These are phyloP conservation scores for Parnassius orleans DNA, from an alignment of 2,888 invertebrate species.

Conservation along the genomic window DNA sequence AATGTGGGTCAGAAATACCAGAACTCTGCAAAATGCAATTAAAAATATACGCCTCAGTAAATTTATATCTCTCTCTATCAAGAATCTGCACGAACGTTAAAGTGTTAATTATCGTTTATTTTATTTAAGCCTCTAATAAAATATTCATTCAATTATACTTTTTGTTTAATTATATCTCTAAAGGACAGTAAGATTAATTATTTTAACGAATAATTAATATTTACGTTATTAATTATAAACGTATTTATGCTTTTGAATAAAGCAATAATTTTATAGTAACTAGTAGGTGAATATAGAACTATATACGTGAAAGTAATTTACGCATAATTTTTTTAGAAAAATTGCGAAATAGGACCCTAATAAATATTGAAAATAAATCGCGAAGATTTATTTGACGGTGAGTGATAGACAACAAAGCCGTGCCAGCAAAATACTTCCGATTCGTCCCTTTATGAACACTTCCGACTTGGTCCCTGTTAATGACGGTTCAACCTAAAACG, in stretches of 20 bases:
- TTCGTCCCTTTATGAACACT: constrained; percentile 11
- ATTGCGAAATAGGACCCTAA: too few relatives aligned
- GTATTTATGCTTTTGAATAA: too few relatives aligned
- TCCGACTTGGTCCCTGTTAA: constrained; percentile 18
- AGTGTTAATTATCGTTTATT: constrained; percentile 5
- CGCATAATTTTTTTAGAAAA: too few relatives aligned
- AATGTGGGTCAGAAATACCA: not conserved
- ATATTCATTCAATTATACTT: not conserved
- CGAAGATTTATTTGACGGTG: not conserved
- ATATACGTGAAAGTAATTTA: too few relatives aligned
- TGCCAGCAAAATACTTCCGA: constrained; percentile 18
- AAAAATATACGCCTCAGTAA: constrained; percentile 48
- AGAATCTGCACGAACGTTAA: not conserved
- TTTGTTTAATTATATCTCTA: not conserved
- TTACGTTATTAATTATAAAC: not conserved
- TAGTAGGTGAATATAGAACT: too few relatives aligned
- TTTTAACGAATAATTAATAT: not conserved
- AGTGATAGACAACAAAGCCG: constrained; percentile 11
- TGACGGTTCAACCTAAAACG: constrained; percentile 21
- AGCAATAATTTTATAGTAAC: too few relatives aligned
- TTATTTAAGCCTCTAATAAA: too few relatives aligned
- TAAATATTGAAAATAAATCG: too few relatives aligned
- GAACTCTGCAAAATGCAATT: constrained; percentile 24
- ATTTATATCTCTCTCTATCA: constrained; percentile 19
- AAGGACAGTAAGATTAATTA: not conserved